phyloP scores from a whole-genome alignment of 2,797 vertebrate genomes.

The Phalloptychus januarius region DNA sequence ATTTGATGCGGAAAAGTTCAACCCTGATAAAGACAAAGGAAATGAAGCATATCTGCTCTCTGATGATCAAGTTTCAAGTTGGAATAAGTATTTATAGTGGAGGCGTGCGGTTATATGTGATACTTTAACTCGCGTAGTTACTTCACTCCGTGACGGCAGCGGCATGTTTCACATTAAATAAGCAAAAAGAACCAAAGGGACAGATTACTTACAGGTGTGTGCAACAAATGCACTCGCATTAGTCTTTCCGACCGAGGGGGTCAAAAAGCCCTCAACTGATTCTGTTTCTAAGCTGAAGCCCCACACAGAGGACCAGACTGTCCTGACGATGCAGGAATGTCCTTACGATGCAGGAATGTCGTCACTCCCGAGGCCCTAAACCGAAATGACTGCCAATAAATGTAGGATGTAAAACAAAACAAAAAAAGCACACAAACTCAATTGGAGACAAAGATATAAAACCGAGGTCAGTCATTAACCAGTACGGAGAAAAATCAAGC shows the following conservation, averaged over 20 bases:
- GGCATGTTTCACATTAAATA: conserved; percentile 17
- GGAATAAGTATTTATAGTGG: background rate
- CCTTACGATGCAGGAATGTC: conserved; percentile 27
- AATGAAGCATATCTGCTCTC: background rate
- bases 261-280: background rate
- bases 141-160: background rate
- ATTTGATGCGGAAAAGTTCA: background rate
- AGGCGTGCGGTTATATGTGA: background rate
- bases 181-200: background rate
- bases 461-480: conserved; percentile 22
- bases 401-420: conserved; percentile 2
- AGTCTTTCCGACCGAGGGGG: background rate
- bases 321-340: conserved; percentile 28
- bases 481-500: conserved; percentile 20
- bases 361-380: conserved; percentile 20
- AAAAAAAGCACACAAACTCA: conserved; percentile 6
- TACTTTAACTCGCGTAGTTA: background rate
- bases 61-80: conserved; percentile 1
- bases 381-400: conserved; percentile 22
- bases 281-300: background rate
- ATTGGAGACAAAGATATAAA: background rate
- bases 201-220: conserved; percentile 36
- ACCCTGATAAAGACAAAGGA: background rate
- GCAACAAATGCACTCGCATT: conserved; percentile 11
- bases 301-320: background rate